These are phyloP conservation scores for Emys orbicularis DNA, from an alignment of 2,797 vertebrate species.

Conservation along the genomic window DNA sequence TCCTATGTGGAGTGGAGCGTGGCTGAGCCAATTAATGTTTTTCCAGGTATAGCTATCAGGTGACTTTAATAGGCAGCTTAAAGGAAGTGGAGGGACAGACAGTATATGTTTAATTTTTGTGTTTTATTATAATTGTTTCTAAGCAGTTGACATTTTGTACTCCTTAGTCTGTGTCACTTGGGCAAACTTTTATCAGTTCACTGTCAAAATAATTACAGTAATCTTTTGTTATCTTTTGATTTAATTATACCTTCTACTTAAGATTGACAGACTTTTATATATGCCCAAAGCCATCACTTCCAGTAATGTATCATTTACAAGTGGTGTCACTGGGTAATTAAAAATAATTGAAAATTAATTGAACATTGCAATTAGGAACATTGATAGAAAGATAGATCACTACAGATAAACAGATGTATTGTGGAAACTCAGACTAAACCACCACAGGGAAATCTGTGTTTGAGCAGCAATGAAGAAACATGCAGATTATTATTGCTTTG, in stretches of 20 bases:
- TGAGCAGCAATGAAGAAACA: neutral
- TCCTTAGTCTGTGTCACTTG: slow-evolving; percentile 47
- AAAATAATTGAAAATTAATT: slow-evolving; percentile 71
- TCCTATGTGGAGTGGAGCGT: neutral
- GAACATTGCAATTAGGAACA: slow-evolving; percentile 37
- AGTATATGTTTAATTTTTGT: neutral
- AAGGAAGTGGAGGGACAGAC: slow-evolving; percentile 14
- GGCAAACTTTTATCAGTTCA: slow-evolving; percentile 61
- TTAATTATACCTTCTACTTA: slow-evolving; percentile 58
- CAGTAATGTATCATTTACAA: slow-evolving; percentile 49
- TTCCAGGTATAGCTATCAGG: neutral
- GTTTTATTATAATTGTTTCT: slow-evolving; percentile 45
- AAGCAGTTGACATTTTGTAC: slow-evolving; percentile 46
- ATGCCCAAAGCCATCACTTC: slow-evolving; percentile 60
- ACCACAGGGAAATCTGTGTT: neutral
- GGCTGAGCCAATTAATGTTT: neutral
- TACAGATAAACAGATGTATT: slow-evolving; percentile 27
- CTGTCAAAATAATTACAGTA: slow-evolving; percentile 67
- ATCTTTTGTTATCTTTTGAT: slow-evolving; percentile 53
- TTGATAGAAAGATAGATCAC: slow-evolving; percentile 34
- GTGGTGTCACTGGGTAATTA: slow-evolving; percentile 34
- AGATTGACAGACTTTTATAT: slow-evolving; percentile 55
- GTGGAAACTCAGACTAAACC: neutral
- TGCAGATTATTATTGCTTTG: neutral
- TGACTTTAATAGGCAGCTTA: slow-evolving; percentile 12